phyloP scores from a whole-genome alignment of 2,888 invertebrate genomes.

The Thera britannica region DNA sequence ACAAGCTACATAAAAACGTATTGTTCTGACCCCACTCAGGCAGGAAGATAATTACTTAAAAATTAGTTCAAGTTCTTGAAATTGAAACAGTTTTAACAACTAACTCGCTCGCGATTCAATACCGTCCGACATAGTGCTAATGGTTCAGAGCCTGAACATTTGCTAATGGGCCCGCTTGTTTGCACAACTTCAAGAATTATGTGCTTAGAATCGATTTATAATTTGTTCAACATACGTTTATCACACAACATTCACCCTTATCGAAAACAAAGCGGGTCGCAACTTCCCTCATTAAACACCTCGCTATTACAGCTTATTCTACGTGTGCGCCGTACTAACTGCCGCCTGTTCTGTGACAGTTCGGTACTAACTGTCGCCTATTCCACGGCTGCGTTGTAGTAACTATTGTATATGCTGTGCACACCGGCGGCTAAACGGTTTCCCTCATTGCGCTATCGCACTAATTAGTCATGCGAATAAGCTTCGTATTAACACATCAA shows the following conservation, averaged over 20 bases:
- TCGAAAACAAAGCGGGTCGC: constrained; percentile 29
- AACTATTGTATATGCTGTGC: constrained; percentile 17
- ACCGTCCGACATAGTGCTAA: not conserved
- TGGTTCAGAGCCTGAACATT: not conserved
- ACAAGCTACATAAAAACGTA: no score
- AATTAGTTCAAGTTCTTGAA: no score
- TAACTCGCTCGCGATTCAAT: not conserved
- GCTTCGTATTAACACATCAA: constrained; percentile 23
- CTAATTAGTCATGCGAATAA: constrained; percentile 30
- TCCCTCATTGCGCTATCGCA: constrained; percentile 26
- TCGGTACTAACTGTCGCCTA: not conserved
- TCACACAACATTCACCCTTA: constrained; percentile 26
- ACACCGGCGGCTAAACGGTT: constrained; percentile 22
- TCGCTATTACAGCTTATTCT: constrained; percentile 11
- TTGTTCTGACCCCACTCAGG: no score
- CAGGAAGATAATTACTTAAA: no score
- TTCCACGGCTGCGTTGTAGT: constrained; percentile 1
- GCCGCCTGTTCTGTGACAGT: not conserved
- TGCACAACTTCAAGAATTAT: constrained; percentile 29
- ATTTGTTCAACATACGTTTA: constrained; percentile 31
- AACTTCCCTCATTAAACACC: constrained; percentile 38
- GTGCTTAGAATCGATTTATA: constrained; percentile 32
- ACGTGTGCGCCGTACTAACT: constrained; percentile 7
- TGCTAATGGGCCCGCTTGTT: constrained; percentile 20
- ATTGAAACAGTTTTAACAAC: not conserved